A percentile compares a stretch with the other conserved stretches of the same genome.
phyloP scores from a whole-genome alignment of 2,113 vertebrate genomes.

The Alethe diademata region DNA sequence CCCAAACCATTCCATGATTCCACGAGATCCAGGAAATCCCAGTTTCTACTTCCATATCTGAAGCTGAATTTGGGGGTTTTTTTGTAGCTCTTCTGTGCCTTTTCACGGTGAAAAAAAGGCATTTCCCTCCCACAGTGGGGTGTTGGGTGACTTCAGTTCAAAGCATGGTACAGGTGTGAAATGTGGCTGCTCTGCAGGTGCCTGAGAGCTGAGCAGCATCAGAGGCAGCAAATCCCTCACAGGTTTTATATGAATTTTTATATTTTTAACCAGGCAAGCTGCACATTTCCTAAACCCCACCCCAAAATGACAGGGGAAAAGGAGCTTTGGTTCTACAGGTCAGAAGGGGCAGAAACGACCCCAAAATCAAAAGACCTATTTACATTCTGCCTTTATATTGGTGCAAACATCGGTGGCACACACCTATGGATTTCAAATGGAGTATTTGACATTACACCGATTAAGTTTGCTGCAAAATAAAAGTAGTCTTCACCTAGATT shows the following conservation, averaged over 20 bases:
- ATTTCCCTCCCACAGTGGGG: not conserved
- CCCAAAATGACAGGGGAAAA: not conserved
- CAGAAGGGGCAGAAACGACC: not conserved
- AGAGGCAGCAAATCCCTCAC: not conserved
- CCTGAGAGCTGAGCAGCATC: not conserved
- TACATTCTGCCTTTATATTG: fast-evolving
- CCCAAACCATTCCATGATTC: not conserved
- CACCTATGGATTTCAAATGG: fast-evolving
- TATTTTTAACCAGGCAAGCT: not conserved
- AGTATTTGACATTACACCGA: fast-evolving
- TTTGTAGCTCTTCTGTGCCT: not conserved
- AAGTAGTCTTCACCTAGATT: fast-evolving
- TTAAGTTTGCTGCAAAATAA: not conserved
- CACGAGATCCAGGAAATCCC: not conserved
- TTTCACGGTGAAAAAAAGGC: not conserved
- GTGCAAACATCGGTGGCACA: not conserved
- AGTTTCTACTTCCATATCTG: fast-evolving
- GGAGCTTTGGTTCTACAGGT: not conserved
- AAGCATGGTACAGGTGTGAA: fast-evolving
- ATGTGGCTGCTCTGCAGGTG: fast-evolving
- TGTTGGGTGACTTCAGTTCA: not conserved
- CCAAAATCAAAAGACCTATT: not conserved
- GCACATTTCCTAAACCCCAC: not conserved
- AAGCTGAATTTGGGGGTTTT: not conserved
- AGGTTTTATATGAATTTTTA: not conserved